Evolutionary conservation across 1,140 invertebrate species (phyloP), one percentile per base, ranked within the genome.

Genomic region (Macrostomum lignano): DNA sequence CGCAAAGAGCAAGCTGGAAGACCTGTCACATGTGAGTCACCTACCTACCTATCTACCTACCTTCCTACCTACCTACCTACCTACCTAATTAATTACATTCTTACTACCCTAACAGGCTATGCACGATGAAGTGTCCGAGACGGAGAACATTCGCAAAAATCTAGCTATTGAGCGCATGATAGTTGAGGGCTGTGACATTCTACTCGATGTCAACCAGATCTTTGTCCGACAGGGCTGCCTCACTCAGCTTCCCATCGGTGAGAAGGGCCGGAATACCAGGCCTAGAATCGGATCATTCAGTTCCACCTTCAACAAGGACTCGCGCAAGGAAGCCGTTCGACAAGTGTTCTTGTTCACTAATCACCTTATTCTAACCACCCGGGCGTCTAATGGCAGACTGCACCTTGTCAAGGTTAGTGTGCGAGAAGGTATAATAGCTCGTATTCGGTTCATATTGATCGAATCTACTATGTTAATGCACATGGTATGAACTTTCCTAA

Each of bases 101-200:
- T 32, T 32, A 32, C 31, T 32, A 21, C n/a, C 11, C 24, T 25
- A 26, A 28, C 41, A 59, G 55, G 46, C 53, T 20, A 59, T 59
- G 56, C 55, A 58, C 40, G 55, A 59, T 44, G 56, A 59, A 46
- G 76, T 86, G 3, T 81, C 75, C 46, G 78, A 84, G 52, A 88
- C 79, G 0, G 79, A 86, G 56, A 84, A 84, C 58, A 65, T 86
- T 25, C 56, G 79, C 11, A 84, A 84, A 51, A 86, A 86, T 50
- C 58, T 88, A 38, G 74, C 77, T 0, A 75, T 84, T 11, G 78
- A 88, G 57, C 60, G 79, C 35, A 84, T 86, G 75, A 86, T 88
- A 31, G 70, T 81, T 1, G 78, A 84, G 54, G 78, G 78, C 3
- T 88, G 78, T 58, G 78, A 86, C 51, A 81, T 86, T 44, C 60